Conservation (phyloP, 2,113 vertebrate species). For the Ammodytes marinus region DNA sequence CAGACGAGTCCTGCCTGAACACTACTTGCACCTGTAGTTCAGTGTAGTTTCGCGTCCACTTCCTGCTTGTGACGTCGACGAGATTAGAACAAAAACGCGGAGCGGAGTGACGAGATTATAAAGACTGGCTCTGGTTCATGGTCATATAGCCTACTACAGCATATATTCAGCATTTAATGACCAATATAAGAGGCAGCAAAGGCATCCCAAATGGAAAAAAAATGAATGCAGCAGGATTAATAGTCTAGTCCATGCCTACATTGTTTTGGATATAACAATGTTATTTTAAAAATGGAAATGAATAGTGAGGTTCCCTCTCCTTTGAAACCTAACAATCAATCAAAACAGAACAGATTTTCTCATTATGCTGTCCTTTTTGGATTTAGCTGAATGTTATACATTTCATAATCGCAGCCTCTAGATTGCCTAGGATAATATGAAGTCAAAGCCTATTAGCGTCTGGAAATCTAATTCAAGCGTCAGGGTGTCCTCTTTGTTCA, state of each 20-base stretch:
- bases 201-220: neutral
- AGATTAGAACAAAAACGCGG: constrained; percentile 18
- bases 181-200: neutral
- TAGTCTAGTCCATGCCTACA: too few species aligned
- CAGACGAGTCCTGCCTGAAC: neutral
- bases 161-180: neutral
- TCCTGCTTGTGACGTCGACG: constrained; percentile 36
- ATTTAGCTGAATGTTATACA: neutral
- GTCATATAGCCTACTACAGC: too few species aligned
- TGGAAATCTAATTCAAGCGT: too few species aligned
- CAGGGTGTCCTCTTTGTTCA: too few species aligned
- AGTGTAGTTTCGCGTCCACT: constrained; percentile 19
- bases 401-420: neutral
- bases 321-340: neutral
- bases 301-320: too few species aligned
- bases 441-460: too few species aligned
- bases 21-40: constrained; percentile 1
- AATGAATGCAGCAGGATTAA: neutral
- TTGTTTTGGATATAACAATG: too few species aligned
- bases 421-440: neutral
- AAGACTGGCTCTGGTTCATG: neutral
- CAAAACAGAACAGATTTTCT: neutral
- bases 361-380: neutral
- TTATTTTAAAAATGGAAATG: too few species aligned
- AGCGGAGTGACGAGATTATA: neutral